Evolutionary conservation across 2,888 invertebrate species (phyloP).

Genomic region (Heliconius cydno): DNA sequence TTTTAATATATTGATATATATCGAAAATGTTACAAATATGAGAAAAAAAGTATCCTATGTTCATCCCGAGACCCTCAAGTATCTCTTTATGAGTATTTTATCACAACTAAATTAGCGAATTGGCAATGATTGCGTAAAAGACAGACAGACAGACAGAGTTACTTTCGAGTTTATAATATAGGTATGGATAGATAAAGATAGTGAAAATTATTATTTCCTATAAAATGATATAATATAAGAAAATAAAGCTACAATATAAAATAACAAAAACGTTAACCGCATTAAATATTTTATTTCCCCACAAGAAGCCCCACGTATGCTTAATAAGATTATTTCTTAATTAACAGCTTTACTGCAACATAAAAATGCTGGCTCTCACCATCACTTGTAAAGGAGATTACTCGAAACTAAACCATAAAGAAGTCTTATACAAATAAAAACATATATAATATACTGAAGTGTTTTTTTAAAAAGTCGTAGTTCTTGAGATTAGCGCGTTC

Average conservation of each 20-base stretch:
- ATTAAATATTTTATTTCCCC: conserved; percentile 17
- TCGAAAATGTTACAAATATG: too few species aligned
- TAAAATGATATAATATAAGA: not conserved
- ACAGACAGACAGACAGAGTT: too few species aligned
- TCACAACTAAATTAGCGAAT: too few species aligned
- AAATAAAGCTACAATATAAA: not conserved
- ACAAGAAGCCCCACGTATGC: conserved; percentile 2
- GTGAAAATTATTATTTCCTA: not conserved
- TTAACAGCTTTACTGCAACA: not conserved
- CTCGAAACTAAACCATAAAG: not conserved
- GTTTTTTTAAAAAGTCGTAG: not conserved
- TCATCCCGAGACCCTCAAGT: too few species aligned
- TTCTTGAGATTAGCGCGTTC: not conserved
- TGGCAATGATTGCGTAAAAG: too few species aligned
- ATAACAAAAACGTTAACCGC: conserved; percentile 8
- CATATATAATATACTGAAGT: not conserved
- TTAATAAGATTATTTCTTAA: conserved; percentile 24
- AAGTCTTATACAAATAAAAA: conserved; percentile 2
- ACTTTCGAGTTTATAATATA: too few species aligned
- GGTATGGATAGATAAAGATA: too few species aligned
- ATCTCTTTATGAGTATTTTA: too few species aligned
- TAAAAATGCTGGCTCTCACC: not conserved
- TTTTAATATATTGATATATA: too few species aligned
- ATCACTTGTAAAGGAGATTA: not conserved
- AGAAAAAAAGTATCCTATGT: too few species aligned